Base-by-base conservation (phyloP, 2,888 invertebrate species). In the Drosophila trichaetosa region DNA sequence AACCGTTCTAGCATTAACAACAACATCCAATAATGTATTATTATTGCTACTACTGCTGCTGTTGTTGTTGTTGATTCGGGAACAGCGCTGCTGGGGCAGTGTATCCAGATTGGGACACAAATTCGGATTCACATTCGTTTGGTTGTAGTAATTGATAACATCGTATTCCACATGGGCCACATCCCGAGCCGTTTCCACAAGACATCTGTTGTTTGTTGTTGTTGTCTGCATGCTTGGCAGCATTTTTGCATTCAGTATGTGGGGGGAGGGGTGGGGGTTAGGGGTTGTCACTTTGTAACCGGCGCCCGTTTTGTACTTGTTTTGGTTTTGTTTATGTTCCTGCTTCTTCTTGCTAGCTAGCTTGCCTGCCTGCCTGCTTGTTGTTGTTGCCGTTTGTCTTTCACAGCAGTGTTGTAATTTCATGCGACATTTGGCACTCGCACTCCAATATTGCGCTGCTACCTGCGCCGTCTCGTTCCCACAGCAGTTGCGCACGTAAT, bases 391-490 rank as follows among this genome's bases (percentile, higher is more conserved):
- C 48, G 33, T 63, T 53, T 52, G 66, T 79, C 72, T 67, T 71
- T 75, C 73, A 80, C 59, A 67, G 63, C 79, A 77, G 79, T 80
- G 79, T 82, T 82, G 79, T 74, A 82, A 82, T 80, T 82, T 79
- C 81, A 67, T 76, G 82, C 88, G 89, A 88, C 89, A 90, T 87
- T 89, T 89, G 82, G 87, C 82, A 87, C 83, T 82, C 79, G 76
- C 79, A 78, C 82, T 81, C 60, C 58, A 81, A 76, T 80, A 76
- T 78, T 48, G 54, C 29, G 49, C 58, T 60, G 53, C 48, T 58
- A 60, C 18, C 66, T 69, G 51, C 21, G 72, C 83, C 68, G 66
- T 87, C 83, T 72, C 81, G 67, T 69, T 90, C 73, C 33, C 76
- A 79, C 89, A 75, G 76, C 6, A 58, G 10, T 34, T 46, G 52